Base-by-base conservation (phyloP, 2,113 vertebrate species). In the Loxodonta africana region DNA sequence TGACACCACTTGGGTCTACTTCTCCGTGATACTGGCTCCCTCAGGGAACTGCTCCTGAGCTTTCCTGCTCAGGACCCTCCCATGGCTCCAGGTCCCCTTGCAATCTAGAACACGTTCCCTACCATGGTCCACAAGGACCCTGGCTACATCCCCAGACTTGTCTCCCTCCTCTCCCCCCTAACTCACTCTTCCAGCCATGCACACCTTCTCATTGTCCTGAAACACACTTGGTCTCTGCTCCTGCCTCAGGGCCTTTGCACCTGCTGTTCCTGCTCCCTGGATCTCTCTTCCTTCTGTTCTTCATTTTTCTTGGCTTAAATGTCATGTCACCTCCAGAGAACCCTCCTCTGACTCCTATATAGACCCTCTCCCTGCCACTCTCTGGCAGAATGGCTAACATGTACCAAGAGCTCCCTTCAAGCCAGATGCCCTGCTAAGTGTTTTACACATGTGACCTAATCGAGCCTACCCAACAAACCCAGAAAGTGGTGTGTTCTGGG, bases 161-260 rank as follows among this genome's bases (percentile, higher is more conserved):
- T 11, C 83, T 62, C 8, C 10, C 30, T 33, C 33, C 8, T 73
- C 21, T 62, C 7, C 48, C 33, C 20, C 67, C 48, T 76, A 14
- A 30, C 15, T 53, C 71, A 28, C 20, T 63, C 15, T 62, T 96
- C 20, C 10, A 8, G 77, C 33, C 57, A 46, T 15, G 53, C 20
- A 46, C n/a, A 11, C 44, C 37, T 88, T 30, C 6, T 20, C 21
- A 21, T 48, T 20, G 4, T 26, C 44, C 17, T 78, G 33, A 25
- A 53, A 44, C 15, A 21, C 1, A 3, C 9, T 28, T 1, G 8
- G 69, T 30, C 71, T 63, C 51, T 48, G 6, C 76, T 82, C 74
- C 17, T 67, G 20, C 90, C 83, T 62, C 26, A 63, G 62, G 82
- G 48, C 94, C 74, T 87, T 90, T 90, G 82, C n/a, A 7, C 62